Conservation (phyloP, 1,140 invertebrate genomes). For the fruit fly (Drosophila melanogaster) region Release_6_plus_ISO1_MT NC_004354.4:12816001-12816500, state of each 20-base stretch:
- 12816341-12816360: background rate
- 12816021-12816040: background rate
- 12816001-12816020: no score
- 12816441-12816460: conserved; percentile 19
- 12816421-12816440: conserved; percentile 39
- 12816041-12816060: conserved; percentile 38
- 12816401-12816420: conserved; percentile 4
- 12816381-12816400: conserved; percentile 35
- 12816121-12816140: conserved; percentile 6
- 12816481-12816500: background rate
- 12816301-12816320: conserved; percentile 11
- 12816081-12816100: conserved; percentile 38
- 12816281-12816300: background rate
- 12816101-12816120: background rate
- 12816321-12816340: conserved; percentile 13
- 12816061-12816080: conserved; percentile 23
- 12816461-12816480: background rate
- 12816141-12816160: background rate
- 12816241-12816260: conserved; percentile 29
- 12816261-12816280: conserved; percentile 10
- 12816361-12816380: conserved; percentile 16
- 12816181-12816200: conserved; percentile 5
- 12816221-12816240: conserved; percentile 18
- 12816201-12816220: conserved; percentile 23
- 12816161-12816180: background rate